A percentile compares a stretch with the other conserved stretches of the same genome.
Conservation (phyloP, 2,797 vertebrate species). For the Mustela erminea region DNA sequence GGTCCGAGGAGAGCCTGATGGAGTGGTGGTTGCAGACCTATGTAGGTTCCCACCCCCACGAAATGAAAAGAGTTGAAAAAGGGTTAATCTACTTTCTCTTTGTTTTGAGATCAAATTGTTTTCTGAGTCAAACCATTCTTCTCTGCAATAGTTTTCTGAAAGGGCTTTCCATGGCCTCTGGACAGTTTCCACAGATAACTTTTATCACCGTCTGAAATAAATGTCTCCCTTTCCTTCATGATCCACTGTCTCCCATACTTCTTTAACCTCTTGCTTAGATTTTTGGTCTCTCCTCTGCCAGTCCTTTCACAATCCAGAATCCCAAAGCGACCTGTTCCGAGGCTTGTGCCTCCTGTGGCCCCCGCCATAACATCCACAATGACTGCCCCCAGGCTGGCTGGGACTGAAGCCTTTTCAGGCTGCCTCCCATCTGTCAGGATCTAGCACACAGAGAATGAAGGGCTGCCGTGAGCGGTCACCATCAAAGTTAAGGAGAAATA, state of each 20-base stretch:
- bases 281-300: neutral
- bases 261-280: neutral
- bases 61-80: constrained; percentile 73
- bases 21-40: constrained; percentile 98
- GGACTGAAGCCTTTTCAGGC: neutral
- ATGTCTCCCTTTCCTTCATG: neutral
- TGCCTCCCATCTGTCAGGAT: neutral
- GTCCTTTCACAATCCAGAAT: neutral
- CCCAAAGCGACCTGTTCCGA: neutral
- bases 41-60: constrained; percentile 73
- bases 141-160: constrained; percentile 43
- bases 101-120: constrained; percentile 51
- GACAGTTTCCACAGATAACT: neutral
- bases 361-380: neutral
- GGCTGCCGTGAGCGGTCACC: neutral
- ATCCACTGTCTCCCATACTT: constrained; percentile 19
- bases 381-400: neutral
- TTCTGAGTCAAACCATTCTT: constrained; percentile 23
- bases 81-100: constrained; percentile 27
- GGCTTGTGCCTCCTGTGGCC: neutral
- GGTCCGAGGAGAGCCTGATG: constrained; percentile 97
- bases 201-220: neutral
- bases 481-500: constrained; percentile 42
- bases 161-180: neutral
- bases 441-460: neutral